Evolutionary conservation across 1,140 invertebrate species (phyloP).

Genomic region (Drosophila yakuba): DNA sequence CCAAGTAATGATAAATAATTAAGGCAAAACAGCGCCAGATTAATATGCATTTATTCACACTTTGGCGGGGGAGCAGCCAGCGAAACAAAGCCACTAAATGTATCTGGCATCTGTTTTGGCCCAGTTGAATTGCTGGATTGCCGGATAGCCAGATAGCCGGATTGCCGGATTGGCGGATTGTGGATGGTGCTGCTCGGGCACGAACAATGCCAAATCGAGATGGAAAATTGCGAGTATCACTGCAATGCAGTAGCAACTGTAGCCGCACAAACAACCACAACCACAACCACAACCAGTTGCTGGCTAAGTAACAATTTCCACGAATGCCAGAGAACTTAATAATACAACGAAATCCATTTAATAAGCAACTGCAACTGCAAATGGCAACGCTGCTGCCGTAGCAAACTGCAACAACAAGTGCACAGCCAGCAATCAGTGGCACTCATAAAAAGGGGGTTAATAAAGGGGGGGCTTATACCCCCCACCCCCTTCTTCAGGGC

Average conservation of each 20-base stretch:
- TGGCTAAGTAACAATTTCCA: slow-evolving; percentile 72
- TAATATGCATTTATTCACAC: slow-evolving; percentile 74
- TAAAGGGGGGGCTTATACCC: neutral
- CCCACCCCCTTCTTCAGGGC: neutral
- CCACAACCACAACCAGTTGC: slow-evolving; percentile 51
- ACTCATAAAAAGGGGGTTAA: slow-evolving; percentile 15
- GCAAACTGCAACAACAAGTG: slow-evolving; percentile 49
- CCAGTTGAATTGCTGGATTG: slow-evolving; percentile 27
- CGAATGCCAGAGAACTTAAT: slow-evolving; percentile 74
- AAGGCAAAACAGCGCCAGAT: slow-evolving; percentile 33
- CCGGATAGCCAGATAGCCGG: neutral
- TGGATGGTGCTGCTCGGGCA: slow-evolving; percentile 31
- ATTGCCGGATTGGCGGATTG: slow-evolving; percentile 3
- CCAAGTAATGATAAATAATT: slow-evolving; percentile 53
- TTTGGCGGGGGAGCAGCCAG: slow-evolving; percentile 44
- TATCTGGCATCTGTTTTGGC: slow-evolving; percentile 34
- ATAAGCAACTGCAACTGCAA: slow-evolving; percentile 78
- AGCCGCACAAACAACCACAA: slow-evolving; percentile 5
- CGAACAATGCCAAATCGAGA: slow-evolving; percentile 60
- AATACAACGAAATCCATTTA: slow-evolving; percentile 78
- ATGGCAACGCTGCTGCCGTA: slow-evolving; percentile 49
- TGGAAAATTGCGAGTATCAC: slow-evolving; percentile 53
- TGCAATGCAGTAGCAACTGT: slow-evolving; percentile 59
- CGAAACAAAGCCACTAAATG: slow-evolving; percentile 25
- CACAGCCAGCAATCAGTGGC: slow-evolving; percentile 35